Conservation (phyloP, 2,797 vertebrate genomes). For the Cossypha heuglini region DNA sequence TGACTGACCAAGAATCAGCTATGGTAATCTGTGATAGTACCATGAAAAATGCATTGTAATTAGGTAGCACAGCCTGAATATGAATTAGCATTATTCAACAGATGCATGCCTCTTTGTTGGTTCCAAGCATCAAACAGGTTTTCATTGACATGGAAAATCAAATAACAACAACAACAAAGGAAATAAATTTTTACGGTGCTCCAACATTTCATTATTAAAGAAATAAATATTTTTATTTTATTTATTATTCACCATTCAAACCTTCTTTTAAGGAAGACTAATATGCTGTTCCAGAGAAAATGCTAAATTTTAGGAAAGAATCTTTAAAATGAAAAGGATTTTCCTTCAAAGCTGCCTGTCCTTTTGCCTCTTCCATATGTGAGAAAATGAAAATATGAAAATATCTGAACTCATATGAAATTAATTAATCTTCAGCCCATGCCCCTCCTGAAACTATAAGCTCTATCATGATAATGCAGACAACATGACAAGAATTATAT, state of each 20-base stretch:
- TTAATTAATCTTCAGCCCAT: not conserved
- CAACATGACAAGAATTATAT: not conserved
- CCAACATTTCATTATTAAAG: not conserved
- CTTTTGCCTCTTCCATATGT: not conserved
- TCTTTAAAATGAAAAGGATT: not conserved
- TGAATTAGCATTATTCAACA: constrained; percentile 18
- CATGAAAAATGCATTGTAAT: constrained; percentile 36
- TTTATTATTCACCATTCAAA: not conserved
- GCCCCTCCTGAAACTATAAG: not conserved
- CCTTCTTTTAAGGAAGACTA: not conserved
- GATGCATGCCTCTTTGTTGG: not conserved
- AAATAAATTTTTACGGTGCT: not conserved
- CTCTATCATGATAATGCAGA: not conserved
- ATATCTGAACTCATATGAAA: not conserved
- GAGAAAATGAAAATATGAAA: not conserved
- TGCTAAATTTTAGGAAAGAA: not conserved
- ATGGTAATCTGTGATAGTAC: not conserved
- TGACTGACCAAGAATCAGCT: not conserved
- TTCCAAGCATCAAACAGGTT: not conserved
- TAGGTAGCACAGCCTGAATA: constrained; percentile 11
- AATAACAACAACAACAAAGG: not conserved
- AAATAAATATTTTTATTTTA: not conserved
- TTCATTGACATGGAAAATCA: not conserved
- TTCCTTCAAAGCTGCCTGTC: not conserved
- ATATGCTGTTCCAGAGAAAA: not conserved